Percentiles rank a stretch among this genome's conserved stretches.
These are phyloP conservation scores for Agraylea sexmaculata DNA, from an alignment of 1,140 invertebrate genomes.

Conservation along the genomic window DNA sequence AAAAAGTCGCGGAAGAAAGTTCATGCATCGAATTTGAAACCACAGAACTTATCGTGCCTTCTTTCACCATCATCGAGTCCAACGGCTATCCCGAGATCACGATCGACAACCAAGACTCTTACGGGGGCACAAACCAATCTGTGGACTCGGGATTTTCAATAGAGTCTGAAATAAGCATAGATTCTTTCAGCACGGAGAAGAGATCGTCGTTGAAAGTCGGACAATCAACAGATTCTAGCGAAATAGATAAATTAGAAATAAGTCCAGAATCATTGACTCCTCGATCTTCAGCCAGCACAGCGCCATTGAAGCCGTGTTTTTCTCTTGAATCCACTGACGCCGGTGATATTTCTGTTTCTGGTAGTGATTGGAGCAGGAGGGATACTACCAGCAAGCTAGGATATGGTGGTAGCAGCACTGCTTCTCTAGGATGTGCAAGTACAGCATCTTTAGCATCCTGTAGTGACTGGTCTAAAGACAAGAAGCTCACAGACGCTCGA, in stretches of 20 bases:
- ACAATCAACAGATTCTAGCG: conserved; percentile 39
- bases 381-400: conserved; percentile 23
- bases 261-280: conserved; percentile 40
- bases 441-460: conserved; percentile 50
- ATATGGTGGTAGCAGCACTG: conserved; percentile 32
- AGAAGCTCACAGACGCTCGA: conserved; percentile 32
- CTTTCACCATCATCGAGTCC: conserved; percentile 37
- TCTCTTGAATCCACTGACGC: conserved; percentile 52
- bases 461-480: conserved; percentile 42
- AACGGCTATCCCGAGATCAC: conserved; percentile 42
- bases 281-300: conserved; percentile 33
- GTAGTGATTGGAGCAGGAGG: conserved; percentile 42
- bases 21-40: conserved; percentile 10
- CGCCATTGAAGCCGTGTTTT: conserved; percentile 39
- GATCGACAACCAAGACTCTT: conserved; percentile 32
- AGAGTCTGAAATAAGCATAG: conserved; percentile 39
- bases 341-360: conserved; percentile 44
- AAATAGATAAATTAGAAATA: conserved; percentile 39
- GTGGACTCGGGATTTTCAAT: conserved; percentile 39
- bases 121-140: conserved; percentile 29
- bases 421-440: conserved; percentile 45
- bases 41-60: conserved; percentile 23
- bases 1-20: conserved; percentile 24
- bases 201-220: conserved; percentile 38
- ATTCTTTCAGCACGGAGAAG: conserved; percentile 38